Evolutionary conservation across 2,888 invertebrate genomes (phyloP), one percentile per base, ranked within the genome.

Genomic region (Ochropleura plecta): DNA sequence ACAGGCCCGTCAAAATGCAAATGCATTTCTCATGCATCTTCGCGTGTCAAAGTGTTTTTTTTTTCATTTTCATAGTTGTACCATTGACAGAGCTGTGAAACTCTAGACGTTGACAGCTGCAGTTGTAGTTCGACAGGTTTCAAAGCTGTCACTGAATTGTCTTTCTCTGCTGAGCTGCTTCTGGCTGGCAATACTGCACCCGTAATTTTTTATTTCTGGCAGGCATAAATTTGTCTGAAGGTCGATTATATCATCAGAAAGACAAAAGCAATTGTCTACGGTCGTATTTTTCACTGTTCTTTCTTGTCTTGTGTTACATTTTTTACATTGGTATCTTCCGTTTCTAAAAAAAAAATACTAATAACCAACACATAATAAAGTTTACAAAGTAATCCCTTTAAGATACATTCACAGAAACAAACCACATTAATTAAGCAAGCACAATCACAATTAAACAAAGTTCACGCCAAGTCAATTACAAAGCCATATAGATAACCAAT

Each of bases 391-490:
- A 7, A 5, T 18, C 40, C 5, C n/a, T 60, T 42, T 7, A 51
- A 60, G 78, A 79, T 18, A 60, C 7, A 60, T 60, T n/a, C 46
- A 16, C 42, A 14, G 14, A 79, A 73, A 14, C 7, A 30, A 51
- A 53, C 40, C 20, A 7, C 18, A 46, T 49, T 20, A 55, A 75
- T 64, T 60, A 81, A 49, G 40, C 62, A 62, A 70, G 6, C 69
- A 16, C 51, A 44, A 49, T 55, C 48, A 53, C 44, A 59, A 69
- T 55, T 10, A 66, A 55, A 62, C 46, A 55, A 82, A 79, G 40
- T 55, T 62, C 55, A 53, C 59, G 55, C 73, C 68, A 68, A 49
- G 59, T 60, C 55, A 49, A 82, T 83, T 68, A 59, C 70, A 65
- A 76, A 69, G 18, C 42, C 71, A 65, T 70, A 69, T 48, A 67